These are phyloP conservation scores for Felis catus DNA, from an alignment of 2,113 vertebrate species.

Conservation along the genomic window DNA sequence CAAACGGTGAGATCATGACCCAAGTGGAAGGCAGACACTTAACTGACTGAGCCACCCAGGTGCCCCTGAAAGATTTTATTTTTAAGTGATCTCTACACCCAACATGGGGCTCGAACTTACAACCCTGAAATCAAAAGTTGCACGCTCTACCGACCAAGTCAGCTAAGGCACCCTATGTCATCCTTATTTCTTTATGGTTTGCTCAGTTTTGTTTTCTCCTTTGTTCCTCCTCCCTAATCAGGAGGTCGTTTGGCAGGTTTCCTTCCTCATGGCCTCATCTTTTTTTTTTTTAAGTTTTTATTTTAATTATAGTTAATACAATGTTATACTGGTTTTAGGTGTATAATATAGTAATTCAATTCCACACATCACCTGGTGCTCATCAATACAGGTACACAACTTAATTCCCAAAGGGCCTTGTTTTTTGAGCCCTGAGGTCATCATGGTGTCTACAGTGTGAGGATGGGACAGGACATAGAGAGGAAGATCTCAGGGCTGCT, in stretches of 20 bases:
- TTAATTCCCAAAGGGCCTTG: neutral
- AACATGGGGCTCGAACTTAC: neutral
- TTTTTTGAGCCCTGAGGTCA: neutral
- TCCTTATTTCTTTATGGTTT: neutral
- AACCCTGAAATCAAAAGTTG: neutral
- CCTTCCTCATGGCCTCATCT: neutral
- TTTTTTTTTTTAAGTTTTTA: neutral
- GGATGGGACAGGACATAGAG: neutral
- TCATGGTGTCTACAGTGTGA: neutral
- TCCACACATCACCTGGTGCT: neutral
- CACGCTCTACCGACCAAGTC: neutral
- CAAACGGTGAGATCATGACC: too few relatives aligned
- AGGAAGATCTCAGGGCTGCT: neutral
- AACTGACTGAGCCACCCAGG: too few relatives aligned
- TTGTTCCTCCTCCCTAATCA: constrained; percentile 9
- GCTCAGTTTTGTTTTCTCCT: constrained; percentile 20
- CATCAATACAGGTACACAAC: neutral
- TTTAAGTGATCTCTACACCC: neutral
- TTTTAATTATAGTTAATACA: neutral
- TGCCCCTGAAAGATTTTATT: neutral
- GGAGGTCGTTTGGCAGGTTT: constrained; percentile 21
- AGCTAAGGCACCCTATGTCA: neutral
- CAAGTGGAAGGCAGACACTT: too few relatives aligned
- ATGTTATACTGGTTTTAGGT: neutral
- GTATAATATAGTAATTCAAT: neutral